Conservation (phyloP, 1,140 invertebrate species). For the Drosophila varians region DNA sequence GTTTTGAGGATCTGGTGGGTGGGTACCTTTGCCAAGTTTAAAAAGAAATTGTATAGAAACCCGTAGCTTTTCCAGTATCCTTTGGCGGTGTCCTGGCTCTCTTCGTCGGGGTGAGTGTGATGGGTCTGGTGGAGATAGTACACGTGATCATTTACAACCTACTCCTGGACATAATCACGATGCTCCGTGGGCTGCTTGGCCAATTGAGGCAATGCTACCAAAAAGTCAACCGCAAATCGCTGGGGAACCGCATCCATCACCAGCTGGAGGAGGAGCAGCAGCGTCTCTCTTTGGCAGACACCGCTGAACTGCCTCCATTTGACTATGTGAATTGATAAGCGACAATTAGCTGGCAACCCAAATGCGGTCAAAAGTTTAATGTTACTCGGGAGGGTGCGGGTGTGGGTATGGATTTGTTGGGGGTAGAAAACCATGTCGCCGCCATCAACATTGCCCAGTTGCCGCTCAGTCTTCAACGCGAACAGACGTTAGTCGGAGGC, state of each 20-base stretch:
- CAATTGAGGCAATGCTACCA: constrained; percentile 15
- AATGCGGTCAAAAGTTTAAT: constrained; percentile 78
- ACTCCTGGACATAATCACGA: constrained; percentile 40
- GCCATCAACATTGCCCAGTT: constrained; percentile 47
- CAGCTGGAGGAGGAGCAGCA: constrained; percentile 7
- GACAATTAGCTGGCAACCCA: constrained; percentile 59
- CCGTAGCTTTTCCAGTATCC: constrained; percentile 55
- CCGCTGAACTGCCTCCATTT: constrained; percentile 54
- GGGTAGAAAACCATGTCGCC: constrained; percentile 62
- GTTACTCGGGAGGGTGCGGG: constrained; percentile 38
- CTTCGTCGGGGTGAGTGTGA: constrained; percentile 63
- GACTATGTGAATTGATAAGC: constrained; percentile 69
- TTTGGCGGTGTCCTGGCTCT: constrained; percentile 68
- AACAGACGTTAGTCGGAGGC: constrained; percentile 43
- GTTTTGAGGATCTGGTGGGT: constrained; percentile 83
- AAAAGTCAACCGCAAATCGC: constrained; percentile 6
- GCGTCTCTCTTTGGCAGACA: constrained; percentile 60
- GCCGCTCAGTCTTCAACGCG: constrained; percentile 33
- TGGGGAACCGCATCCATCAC: constrained; percentile 1
- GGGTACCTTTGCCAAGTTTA: background rate
- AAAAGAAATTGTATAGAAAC: no score
- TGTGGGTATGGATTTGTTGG: constrained; percentile 20
- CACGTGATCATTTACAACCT: constrained; percentile 51
- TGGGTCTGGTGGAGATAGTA: constrained; percentile 59
- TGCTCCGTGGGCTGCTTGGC: constrained; percentile 23